A percentile compares a stretch with the other conserved stretches of the same genome.
These are phyloP conservation scores for Nasonovia ribisnigri DNA, from an alignment of 2,888 invertebrate species.

Conservation along the genomic window DNA sequence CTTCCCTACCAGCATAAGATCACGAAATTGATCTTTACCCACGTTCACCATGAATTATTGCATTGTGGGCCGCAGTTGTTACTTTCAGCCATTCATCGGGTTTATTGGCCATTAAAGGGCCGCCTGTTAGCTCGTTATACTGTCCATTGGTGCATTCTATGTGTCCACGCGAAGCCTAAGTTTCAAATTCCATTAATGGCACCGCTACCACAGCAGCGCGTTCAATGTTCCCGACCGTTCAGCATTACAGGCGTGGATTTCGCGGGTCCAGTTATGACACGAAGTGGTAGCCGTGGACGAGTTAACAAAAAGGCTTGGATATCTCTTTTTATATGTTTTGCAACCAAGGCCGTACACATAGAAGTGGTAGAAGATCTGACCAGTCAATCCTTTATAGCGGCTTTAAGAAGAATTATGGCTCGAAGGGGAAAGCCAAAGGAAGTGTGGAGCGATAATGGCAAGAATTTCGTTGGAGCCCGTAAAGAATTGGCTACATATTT, in stretches of 20 bases:
- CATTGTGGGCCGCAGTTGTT: neutral
- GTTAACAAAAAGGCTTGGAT: neutral
- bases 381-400: neutral
- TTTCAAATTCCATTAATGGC: neutral
- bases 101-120: neutral
- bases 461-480: constrained; percentile 41
- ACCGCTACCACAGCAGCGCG: neutral
- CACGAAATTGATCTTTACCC: neutral
- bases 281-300: neutral
- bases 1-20: neutral
- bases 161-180: neutral
- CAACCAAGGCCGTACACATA: constrained; percentile 25
- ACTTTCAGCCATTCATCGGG: neutral
- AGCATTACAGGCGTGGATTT: neutral
- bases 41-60: neutral
- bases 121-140: neutral
- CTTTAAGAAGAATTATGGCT: neutral
- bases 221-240: neutral
- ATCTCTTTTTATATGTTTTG: constrained; percentile 31
- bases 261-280: neutral
- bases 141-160: neutral
- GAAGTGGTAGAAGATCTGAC: neutral
- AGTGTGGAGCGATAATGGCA: constrained; percentile 36
- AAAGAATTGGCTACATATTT: neutral
- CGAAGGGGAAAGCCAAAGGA: constrained; percentile 5